These are phyloP conservation scores for Trachythela sp. DNA, from an alignment of 64 coral and sea anemone species.

Conservation along the genomic window DNA sequence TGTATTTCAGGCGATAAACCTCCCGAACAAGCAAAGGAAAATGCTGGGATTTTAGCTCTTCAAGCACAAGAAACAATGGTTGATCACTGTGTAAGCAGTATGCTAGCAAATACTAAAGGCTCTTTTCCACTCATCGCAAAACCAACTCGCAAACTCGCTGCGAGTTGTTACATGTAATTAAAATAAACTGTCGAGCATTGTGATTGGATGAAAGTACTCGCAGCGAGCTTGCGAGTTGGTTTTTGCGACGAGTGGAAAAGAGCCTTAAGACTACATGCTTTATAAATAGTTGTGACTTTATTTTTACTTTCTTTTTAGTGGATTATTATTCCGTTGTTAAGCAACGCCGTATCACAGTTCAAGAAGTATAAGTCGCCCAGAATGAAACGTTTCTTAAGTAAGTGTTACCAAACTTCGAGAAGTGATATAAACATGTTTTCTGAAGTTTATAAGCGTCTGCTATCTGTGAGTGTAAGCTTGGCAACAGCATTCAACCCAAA, in stretches of 20 bases:
- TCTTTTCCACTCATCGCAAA: too few relatives aligned
- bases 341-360: slow-evolving; percentile 96
- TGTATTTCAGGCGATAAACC: slow-evolving; percentile 52
- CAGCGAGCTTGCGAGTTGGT: too few relatives aligned
- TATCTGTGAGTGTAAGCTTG: neutral
- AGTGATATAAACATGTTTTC: too few relatives aligned
- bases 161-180: too few relatives aligned
- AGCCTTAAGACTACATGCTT: neutral
- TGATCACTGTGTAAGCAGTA: slow-evolving; percentile 81
- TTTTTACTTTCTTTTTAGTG: slow-evolving; percentile 62
- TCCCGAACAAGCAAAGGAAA: slow-evolving; percentile 70
- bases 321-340: slow-evolving; percentile 95
- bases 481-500: neutral
- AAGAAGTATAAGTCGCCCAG: slow-evolving; percentile 99
- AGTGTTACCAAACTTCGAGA: slow-evolving; percentile 16
- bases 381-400: slow-evolving; percentile 98
- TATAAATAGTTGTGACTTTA: neutral
- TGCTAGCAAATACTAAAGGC: neutral
- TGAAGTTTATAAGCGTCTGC: too few relatives aligned
- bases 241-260: too few relatives aligned
- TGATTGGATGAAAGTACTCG: too few relatives aligned
- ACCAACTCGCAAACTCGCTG: too few relatives aligned
- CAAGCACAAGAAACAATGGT: slow-evolving; percentile 88
- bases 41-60: slow-evolving; percentile 82
- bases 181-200: too few relatives aligned